These are phyloP conservation scores for Daphoenositta chrysoptera DNA, from an alignment of 2,113 vertebrate genomes.

Conservation along the genomic window DNA sequence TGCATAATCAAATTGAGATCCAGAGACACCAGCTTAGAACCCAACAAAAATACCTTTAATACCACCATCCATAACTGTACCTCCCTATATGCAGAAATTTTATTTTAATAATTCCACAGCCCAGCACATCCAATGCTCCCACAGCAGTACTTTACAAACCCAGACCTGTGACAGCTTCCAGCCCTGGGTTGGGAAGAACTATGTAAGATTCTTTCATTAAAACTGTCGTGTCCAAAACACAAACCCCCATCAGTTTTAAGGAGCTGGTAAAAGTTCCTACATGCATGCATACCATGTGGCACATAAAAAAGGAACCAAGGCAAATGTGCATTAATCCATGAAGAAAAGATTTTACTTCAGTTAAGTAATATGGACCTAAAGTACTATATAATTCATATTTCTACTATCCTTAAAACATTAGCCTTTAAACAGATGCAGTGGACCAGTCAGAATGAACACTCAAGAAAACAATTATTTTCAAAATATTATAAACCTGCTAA, in stretches of 20 bases:
- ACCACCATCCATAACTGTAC: not conserved
- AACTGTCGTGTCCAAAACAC: not conserved
- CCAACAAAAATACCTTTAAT: not conserved
- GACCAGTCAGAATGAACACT: not conserved
- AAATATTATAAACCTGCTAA: not conserved
- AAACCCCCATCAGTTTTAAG: not conserved
- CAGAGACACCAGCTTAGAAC: not conserved
- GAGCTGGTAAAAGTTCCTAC: not conserved
- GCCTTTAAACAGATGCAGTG: not conserved
- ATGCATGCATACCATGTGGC: not conserved
- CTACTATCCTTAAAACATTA: not conserved
- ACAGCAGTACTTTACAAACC: not conserved
- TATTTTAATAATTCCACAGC: not conserved
- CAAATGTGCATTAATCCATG: not conserved
- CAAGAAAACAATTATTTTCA: not conserved
- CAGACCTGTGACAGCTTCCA: not conserved
- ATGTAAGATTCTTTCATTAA: not conserved
- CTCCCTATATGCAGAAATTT: not conserved
- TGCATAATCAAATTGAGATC: not conserved
- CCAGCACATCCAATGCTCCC: not conserved
- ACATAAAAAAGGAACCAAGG: not conserved
- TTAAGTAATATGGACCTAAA: not conserved
- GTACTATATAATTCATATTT: not conserved
- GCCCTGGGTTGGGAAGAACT: not conserved
- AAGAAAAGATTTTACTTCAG: not conserved